Evolutionary conservation across 2,113 vertebrate species (phyloP), one percentile per base, ranked within the genome.

Genomic region (human (Homo sapiens)): DNA sequence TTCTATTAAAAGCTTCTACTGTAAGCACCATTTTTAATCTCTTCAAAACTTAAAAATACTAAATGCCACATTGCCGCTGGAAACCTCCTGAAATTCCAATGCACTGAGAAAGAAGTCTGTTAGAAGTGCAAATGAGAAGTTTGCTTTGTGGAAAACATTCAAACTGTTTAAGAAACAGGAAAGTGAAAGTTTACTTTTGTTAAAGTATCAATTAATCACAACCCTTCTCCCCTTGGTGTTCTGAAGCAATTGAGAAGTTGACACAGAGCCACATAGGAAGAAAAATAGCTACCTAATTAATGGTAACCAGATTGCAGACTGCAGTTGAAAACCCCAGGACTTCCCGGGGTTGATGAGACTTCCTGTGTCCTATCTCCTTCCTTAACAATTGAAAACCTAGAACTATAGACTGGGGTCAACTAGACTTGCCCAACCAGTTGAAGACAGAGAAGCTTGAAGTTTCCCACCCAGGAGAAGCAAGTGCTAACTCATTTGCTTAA

Each of bases 81-180:
- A 85, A 95, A 68, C 16, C 25, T 64, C 52, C 52, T 82, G 23
- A 88, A 93, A 38, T 73, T 75, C 20, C 38, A 50, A 13, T 22
- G 84, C 20, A 61, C 14, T 40, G 22, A 61, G 4, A 43, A 13
- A 7, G 27, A 59, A 93, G 11, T 85, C 11, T 75, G 9, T 64
- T 88, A 57, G 43, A 92, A 93, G 90, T 90, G 17, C 14, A 80
- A 70, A 93, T 84, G 27, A 97, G 40, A 91, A 79, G 13, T 80
- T 76, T 75, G 81, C 35, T 72, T 90, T 25, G 2, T 83, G 18
- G 66, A 90, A 84, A 55, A 89, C 8, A 50, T 79, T 75, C 43
- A 64, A 75, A 55, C 10, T 82, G 64, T 11, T n/a, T 73, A 79
- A 83, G 40, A 52, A 48, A 89, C 25, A 14, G 43, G 38, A 86